Evolutionary conservation across 2,888 invertebrate species (phyloP), one percentile per base, ranked within the genome.

Genomic region (Chironomus riparius): DNA sequence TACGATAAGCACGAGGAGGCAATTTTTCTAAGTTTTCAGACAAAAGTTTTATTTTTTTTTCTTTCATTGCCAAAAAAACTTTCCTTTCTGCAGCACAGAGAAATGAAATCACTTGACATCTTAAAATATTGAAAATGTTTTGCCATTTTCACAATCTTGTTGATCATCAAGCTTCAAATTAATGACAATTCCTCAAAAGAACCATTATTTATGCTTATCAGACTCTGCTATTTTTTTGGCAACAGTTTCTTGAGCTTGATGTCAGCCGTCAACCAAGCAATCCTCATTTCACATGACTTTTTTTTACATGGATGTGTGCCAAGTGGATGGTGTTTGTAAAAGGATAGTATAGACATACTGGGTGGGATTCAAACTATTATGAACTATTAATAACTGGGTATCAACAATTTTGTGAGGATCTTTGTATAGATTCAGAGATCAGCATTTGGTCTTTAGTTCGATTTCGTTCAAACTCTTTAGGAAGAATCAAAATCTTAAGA

Each of bases 151-250:
- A 50, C 70, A 70, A 70, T 50, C n/a, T 71, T 71, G 47, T 56
- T 71, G 71, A 71, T 56, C 71, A 56, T 18, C 12, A 62, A 21
- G 24, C 18, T 21, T 18, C 15, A 62, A 72, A 72, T 72, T 72
- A 72, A 72, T 72, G 72, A 72, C 72, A 72, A 71, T 28, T 72
- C 48, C 22, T 68, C 68, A 47, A 68, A 56, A 72, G 22, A 72
- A 61, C 62, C 72, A 72, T 72, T 72, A 61, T 61, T 72, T 61
- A 61, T 24, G n/a, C 72, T 72, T 72, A 72, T 72, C 72, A 50
- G 72, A 38, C 7, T 50, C 12, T 21, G n/a, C 21, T 7, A 4
- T 18, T 22, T 62, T n/a, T 72, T 62, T 72, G 21, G 61, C 62
- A 62, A 72, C 62, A 72, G 72, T 61, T 70, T 71, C 24, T 70